Evolutionary conservation across 2,797 vertebrate species (phyloP).

Genomic region (Simalia tracyae): DNA sequence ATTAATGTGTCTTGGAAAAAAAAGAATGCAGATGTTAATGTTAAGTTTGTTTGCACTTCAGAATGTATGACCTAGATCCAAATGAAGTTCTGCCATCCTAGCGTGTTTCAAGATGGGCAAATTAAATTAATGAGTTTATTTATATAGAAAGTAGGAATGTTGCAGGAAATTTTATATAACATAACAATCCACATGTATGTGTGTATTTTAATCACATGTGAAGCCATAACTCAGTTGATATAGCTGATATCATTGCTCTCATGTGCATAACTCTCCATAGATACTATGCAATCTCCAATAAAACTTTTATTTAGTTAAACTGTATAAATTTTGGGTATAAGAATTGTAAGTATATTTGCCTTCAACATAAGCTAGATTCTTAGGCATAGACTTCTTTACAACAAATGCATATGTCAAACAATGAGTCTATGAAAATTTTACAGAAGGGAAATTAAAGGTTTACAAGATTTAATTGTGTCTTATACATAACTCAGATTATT

Average conservation of each 20-base stretch:
- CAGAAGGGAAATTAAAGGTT: background rate
- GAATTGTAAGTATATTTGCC: background rate
- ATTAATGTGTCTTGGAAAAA: background rate
- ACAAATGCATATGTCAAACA: background rate
- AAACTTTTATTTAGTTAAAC: background rate
- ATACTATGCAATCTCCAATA: background rate
- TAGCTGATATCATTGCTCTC: background rate
- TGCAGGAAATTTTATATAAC: background rate
- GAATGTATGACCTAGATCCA: background rate
- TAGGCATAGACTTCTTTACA: background rate
- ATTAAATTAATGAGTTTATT: background rate
- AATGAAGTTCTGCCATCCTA: background rate
- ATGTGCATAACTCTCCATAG: background rate
- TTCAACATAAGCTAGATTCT: background rate
- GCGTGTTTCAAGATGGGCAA: background rate
- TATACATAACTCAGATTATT: background rate
- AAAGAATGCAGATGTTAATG: background rate
- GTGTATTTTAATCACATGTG: background rate
- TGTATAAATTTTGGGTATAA: background rate
- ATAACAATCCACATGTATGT: background rate
- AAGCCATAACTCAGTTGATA: background rate
- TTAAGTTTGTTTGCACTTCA: conserved; percentile 21
- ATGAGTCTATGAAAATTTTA: background rate
- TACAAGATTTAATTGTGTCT: background rate
- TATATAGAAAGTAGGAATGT: background rate